Evolutionary conservation across 2,797 vertebrate genomes (phyloP), one percentile per base, ranked within the genome.

Genomic region (Macrochelys suwanniensis): DNA sequence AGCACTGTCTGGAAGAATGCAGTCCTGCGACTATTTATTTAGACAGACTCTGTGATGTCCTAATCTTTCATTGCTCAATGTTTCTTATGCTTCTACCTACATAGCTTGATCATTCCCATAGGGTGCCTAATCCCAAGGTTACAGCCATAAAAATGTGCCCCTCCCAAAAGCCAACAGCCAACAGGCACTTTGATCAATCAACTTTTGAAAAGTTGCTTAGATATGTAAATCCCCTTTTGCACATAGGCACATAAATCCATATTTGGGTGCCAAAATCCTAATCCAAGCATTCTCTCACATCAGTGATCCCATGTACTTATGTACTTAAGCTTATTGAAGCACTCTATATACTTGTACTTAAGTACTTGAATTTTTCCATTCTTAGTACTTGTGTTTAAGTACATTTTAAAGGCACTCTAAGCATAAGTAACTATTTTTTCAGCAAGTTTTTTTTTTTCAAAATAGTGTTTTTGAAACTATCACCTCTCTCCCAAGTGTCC

Each of bases 251-350:
- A 54, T 47, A 92, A 88, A 84, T 7, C 3, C 4, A 1, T 79
- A 85, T 45, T 90, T 77, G 85, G 6, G 7, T 87, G 42, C 28
- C 57, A 87, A 92, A 90, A 91, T 23, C 3, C 2, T 5, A 71
- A 28, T 71, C 87, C 33, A 89, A 50, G 61, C 83, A 4, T 82
- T 93, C 85, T 81, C 87, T 33, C 8, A 86, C 31, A 42, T 87
- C 91, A 13, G 3, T 2, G 1, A 61, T 81, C 37, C 49, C 54
- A 4, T 51, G 31, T 77, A n/a, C 21, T 88, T 61, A 33, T 15
- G 31, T 61, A 61, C 28, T 61, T 61, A 61, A 57, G 28, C 12
- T 33, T 33, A 13, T 17, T 61, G 59, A 61, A 33, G 31, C 59
- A 61, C 59, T 61, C 28, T 68, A 16, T n/a, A 37, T 68, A 33